phyloP scores from a whole-genome alignment of 2,888 invertebrate species.

The Dioctria rufipes region DNA sequence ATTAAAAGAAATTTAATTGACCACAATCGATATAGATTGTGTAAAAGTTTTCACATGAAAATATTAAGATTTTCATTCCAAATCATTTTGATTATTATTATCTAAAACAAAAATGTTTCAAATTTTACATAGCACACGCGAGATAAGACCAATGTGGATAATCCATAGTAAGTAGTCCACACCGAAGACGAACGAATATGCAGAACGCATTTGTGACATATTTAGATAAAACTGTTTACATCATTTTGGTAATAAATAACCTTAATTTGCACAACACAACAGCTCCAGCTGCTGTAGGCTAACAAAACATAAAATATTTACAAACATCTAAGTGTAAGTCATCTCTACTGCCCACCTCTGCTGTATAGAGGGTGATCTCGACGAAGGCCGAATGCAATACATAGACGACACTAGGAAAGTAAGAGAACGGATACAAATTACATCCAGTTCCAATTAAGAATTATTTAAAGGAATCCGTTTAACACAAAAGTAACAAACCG shows the following conservation, averaged over 20 bases:
- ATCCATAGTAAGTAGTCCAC: too few species aligned
- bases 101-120: conserved; percentile 12
- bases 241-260: neutral
- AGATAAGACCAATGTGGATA: neutral
- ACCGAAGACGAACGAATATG: neutral
- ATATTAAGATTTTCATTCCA: neutral
- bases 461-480: conserved; percentile 10
- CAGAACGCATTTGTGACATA: conserved; percentile 20
- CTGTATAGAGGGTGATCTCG: neutral
- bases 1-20: conserved; percentile 36
- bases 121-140: neutral
- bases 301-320: conserved; percentile 3
- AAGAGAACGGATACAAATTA: conserved; percentile 7
- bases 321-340: neutral
- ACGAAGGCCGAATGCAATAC: conserved; percentile 8
- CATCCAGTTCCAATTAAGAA: conserved; percentile 32
- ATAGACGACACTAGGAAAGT: neutral
- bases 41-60: neutral
- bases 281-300: neutral
- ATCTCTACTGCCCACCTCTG: neutral
- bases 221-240: neutral
- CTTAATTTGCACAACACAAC: conserved; percentile 27
- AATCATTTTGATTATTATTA: neutral
- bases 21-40: conserved; percentile 26
- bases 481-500: neutral